Evolutionary conservation across 2,797 vertebrate genomes (phyloP).

Genomic region (Pogonophryne albipinna): DNA sequence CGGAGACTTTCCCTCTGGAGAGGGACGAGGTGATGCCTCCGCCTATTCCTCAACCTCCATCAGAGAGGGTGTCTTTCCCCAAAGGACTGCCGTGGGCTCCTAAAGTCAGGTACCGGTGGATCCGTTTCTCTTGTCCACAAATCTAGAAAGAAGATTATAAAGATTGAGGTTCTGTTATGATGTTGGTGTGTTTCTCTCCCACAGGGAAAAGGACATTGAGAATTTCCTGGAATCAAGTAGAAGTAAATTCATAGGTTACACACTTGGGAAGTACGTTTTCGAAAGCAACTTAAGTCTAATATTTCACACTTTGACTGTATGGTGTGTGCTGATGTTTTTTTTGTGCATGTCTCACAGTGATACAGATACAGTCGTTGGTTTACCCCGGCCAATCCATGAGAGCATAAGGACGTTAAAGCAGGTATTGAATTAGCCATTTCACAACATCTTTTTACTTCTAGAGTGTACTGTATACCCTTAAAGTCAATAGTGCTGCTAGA

Average conservation of each 20-base stretch:
- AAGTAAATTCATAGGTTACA: slow-evolving; percentile 99
- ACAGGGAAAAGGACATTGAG: slow-evolving; percentile 98
- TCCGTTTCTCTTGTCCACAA: neutral
- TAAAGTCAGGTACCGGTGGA: slow-evolving; percentile 92
- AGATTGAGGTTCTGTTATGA: neutral
- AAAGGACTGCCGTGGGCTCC: slow-evolving; percentile 98
- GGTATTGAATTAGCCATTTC: slow-evolving; percentile 76
- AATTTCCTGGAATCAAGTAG: slow-evolving; percentile 97
- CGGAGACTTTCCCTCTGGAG: slow-evolving; percentile 94
- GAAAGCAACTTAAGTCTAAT: neutral
- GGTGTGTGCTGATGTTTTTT: neutral
- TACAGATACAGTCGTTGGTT: slow-evolving; percentile 95
- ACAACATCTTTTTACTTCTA: neutral
- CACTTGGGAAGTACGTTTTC: slow-evolving; percentile 91
- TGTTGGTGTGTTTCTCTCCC: slow-evolving; percentile 19
- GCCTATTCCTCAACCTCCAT: slow-evolving; percentile 90
- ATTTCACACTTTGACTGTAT: neutral
- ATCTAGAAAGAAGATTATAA: neutral
- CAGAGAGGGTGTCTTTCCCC: slow-evolving; percentile 93
- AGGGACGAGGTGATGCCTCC: slow-evolving; percentile 97
- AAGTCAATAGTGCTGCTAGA: neutral
- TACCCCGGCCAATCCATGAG: slow-evolving; percentile 97
- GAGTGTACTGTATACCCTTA: neutral
- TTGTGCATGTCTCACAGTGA: slow-evolving; percentile 84
- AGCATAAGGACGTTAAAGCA: slow-evolving; percentile 97